Evolutionary conservation across 1,140 invertebrate species (phyloP).

Genomic region (Zaprionus davidi): DNA sequence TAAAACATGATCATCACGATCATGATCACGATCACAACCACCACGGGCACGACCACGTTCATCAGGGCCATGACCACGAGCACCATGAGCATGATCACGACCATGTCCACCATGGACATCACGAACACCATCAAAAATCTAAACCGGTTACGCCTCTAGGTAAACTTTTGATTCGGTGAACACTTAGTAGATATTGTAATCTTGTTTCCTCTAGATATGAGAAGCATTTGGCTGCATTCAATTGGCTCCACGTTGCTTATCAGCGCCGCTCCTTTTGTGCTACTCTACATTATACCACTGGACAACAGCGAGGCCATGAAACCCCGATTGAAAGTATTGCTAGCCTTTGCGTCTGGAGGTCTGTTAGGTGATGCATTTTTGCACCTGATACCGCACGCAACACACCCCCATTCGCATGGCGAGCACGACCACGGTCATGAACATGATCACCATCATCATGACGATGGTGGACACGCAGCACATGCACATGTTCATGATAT

Average conservation of each 20-base stretch:
- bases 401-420: slow-evolving; percentile 87
- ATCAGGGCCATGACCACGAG: slow-evolving; percentile 30
- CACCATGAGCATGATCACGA: slow-evolving; percentile 31
- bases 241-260: slow-evolving; percentile 95
- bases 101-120: slow-evolving; percentile 29
- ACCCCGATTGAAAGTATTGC: slow-evolving; percentile 90
- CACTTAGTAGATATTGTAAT: slow-evolving; percentile 18
- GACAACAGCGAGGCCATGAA: slow-evolving; percentile 93
- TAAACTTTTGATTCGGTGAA: slow-evolving; percentile 29
- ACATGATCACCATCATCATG: slow-evolving; percentile 83
- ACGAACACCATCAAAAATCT: slow-evolving; percentile 30
- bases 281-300: slow-evolving; percentile 96
- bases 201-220: slow-evolving; percentile 68
- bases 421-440: slow-evolving; percentile 82
- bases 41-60: slow-evolving; percentile 57
- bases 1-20: slow-evolving; percentile 75
- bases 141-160: slow-evolving; percentile 49
- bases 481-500: slow-evolving; percentile 89
- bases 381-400: slow-evolving; percentile 96
- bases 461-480: slow-evolving; percentile 80
- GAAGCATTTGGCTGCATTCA: slow-evolving; percentile 91
- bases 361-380: slow-evolving; percentile 98
- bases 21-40: slow-evolving; percentile 57
- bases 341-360: slow-evolving; percentile 98
- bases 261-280: slow-evolving; percentile 96